phyloP scores from a whole-genome alignment of 2,888 invertebrate species.

The Chrysolina americana region DNA sequence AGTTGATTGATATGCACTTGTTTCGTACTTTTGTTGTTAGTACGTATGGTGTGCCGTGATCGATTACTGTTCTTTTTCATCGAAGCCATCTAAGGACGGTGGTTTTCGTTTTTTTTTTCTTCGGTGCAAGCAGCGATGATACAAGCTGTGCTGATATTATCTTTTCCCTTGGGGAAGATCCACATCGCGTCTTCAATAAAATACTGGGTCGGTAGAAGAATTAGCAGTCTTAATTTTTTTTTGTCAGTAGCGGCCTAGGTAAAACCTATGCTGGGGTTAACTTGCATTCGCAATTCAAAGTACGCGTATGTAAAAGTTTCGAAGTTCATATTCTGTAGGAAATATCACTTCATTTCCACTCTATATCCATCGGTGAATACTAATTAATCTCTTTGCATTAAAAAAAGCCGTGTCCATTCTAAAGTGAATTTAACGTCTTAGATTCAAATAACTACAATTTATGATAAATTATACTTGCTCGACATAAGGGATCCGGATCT shows the following conservation, averaged over 20 bases:
- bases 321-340: too few relatives aligned
- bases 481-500: too few relatives aligned
- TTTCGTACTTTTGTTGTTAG: slow-evolving; percentile 36
- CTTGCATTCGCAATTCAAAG: too few relatives aligned
- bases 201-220: background rate
- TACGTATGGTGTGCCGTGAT: slow-evolving; percentile 23
- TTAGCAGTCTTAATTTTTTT: background rate
- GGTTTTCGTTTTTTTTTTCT: slow-evolving; percentile 3
- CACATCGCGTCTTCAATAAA: slow-evolving; percentile 2
- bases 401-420: too few relatives aligned
- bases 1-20: slow-evolving; percentile 44
- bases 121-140: slow-evolving; percentile 4
- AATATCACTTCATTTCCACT: too few relatives aligned
- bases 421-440: too few relatives aligned
- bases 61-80: slow-evolving; percentile 25
- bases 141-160: slow-evolving; percentile 8
- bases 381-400: too few relatives aligned
- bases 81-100: slow-evolving; percentile 21
- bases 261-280: too few relatives aligned
- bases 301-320: too few relatives aligned
- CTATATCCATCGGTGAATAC: too few relatives aligned
- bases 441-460: too few relatives aligned
- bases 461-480: too few relatives aligned
- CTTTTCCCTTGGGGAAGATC: slow-evolving; percentile 11
- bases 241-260: background rate